Evolutionary conservation across 2,888 invertebrate genomes (phyloP).

Genomic region (Nowickia ferox): DNA sequence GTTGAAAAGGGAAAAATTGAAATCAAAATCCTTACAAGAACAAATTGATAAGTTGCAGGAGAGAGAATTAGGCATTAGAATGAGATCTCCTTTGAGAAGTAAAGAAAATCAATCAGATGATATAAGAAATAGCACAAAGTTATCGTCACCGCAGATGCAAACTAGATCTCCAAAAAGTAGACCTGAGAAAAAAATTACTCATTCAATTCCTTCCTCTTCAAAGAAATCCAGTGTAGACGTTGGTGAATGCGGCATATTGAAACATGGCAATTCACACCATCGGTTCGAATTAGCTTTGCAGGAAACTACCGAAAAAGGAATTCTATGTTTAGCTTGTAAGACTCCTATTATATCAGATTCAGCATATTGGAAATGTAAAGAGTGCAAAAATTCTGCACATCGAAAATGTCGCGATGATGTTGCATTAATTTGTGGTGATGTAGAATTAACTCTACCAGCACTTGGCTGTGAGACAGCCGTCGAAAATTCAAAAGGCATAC

Average conservation of each 20-base stretch:
- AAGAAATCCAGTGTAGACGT: conserved; percentile 55
- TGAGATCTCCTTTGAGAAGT: conserved; percentile 75
- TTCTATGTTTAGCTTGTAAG: conserved; percentile 78
- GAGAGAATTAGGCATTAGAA: conserved; percentile 50
- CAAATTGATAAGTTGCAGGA: conserved; percentile 84
- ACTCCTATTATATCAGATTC: conserved; percentile 78
- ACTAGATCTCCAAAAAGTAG: conserved; percentile 58
- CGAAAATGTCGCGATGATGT: conserved; percentile 81
- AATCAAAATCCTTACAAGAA: conserved; percentile 85
- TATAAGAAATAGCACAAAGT: conserved; percentile 69
- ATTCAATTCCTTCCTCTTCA: conserved; percentile 52
- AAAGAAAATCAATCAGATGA: conserved; percentile 45
- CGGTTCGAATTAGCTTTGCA: conserved; percentile 81
- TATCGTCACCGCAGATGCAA: neutral
- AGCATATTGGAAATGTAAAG: conserved; percentile 82
- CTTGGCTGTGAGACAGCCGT: conserved; percentile 31
- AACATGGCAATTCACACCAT: conserved; percentile 77
- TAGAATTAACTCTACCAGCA: conserved; percentile 66
- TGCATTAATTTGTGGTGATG: conserved; percentile 76
- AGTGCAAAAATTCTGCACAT: conserved; percentile 81
- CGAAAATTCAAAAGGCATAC: neutral
- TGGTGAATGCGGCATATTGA: conserved; percentile 18
- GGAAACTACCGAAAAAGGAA: conserved; percentile 74
- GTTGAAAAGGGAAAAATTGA: conserved; percentile 85
- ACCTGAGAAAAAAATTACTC: conserved; percentile 61